Base-by-base conservation (phyloP, 1,140 invertebrate genomes). In the Zaprionus capensis region DNA sequence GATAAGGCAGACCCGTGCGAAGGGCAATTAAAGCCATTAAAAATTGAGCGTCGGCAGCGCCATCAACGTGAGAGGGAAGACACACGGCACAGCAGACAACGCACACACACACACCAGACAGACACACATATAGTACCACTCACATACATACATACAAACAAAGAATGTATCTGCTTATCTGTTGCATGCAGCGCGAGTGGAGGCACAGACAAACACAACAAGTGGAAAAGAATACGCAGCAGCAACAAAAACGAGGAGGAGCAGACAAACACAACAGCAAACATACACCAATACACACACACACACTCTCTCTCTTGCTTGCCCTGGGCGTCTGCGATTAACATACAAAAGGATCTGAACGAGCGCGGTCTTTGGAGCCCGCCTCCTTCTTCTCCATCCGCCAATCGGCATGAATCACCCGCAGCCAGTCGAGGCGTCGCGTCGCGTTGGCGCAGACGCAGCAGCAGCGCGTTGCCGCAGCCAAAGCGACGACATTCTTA, bases 11-110 rank as follows among this genome's bases (percentile, higher is more conserved):
- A 24, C 49, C 59, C 66, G 66, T 77, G 69, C 78, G 31, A 82
- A 86, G 77, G 84, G 83, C 83, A 87, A 87, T 88, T 88, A 87
- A 87, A 87, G 84, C 81, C 78, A 88, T 87, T 87, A 87, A 87
- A 72, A 74, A 46, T 78, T 71, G 76, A 82, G 72, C 61, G 38
- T 36, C 63, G 36, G 26, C 69, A 64, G 36, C 34, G 63, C 63
- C 66, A 58, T 68, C 34, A 41, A 51, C 20, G 51, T 46, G 71
- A 56, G 57, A 53, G 44, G 17, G 57, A 61, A 61, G 64, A 68
- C 36, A 49, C 55, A 41, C 38, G 38, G 20, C n/a, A 63, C 58
- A 34, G 51, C 28, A 51, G 58, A 31, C 44, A 63, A 59, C 34
- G 24, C 36, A 61, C n/a, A 63, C 11, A 34, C 28, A 26, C 20